Conservation (phyloP, 2,797 vertebrate species). For the Mormyrus hasselquistii region DNA sequence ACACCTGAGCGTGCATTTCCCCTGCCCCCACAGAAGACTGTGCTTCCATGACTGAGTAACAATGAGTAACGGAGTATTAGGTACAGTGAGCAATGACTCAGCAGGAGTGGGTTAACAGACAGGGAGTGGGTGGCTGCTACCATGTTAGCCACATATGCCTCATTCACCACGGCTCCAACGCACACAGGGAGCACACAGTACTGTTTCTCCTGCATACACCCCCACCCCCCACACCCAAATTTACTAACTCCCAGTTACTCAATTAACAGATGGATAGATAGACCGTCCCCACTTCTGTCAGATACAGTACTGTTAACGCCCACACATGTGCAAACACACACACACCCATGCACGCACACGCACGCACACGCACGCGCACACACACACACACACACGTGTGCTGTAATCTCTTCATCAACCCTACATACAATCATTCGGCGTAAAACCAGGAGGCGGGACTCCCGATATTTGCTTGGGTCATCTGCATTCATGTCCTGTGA, state of each 20-base stretch:
- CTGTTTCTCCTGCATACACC: neutral
- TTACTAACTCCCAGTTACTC: neutral
- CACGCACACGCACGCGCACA: neutral
- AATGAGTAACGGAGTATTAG: constrained; percentile 51
- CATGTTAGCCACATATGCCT: constrained; percentile 42
- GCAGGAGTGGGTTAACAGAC: constrained; percentile 39
- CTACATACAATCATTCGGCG: constrained; percentile 98
- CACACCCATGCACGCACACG: constrained; percentile 26
- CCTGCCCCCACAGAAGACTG: constrained; percentile 21
- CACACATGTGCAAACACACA: constrained; percentile 18
- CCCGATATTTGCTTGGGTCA: constrained; percentile 82
- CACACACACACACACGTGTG: constrained; percentile 31
- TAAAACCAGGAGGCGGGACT: constrained; percentile 88
- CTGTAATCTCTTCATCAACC: constrained; percentile 30
- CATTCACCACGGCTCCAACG: constrained; percentile 25
- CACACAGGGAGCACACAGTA: constrained; percentile 16
- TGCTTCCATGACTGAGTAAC: constrained; percentile 54
- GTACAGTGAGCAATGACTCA: constrained; percentile 38
- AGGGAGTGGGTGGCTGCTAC: constrained; percentile 27
- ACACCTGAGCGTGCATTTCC: neutral
- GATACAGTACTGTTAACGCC: constrained; percentile 36
- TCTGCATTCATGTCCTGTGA: constrained; percentile 87
- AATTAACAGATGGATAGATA: neutral
- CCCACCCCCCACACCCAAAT: neutral
- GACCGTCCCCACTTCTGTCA: neutral